These are phyloP conservation scores for Hormaphis cornu DNA, from an alignment of 1,140 invertebrate species.

Conservation along the genomic window DNA sequence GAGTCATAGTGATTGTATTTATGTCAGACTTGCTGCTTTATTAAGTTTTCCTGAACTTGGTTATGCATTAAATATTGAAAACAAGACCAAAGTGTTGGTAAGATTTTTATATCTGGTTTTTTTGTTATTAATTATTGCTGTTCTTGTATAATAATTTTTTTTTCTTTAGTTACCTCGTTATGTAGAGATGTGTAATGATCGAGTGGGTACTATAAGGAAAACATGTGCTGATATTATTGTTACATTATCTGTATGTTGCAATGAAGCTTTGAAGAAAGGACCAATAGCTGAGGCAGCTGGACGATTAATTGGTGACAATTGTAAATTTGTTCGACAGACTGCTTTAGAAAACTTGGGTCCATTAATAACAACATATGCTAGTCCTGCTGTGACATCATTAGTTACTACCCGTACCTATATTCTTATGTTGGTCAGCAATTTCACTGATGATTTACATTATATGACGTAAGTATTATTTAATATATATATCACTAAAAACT, in stretches of 20 bases:
- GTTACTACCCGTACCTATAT: conserved; percentile 21
- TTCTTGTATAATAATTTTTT: background rate
- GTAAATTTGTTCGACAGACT: conserved; percentile 13
- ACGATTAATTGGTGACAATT: conserved; percentile 12
- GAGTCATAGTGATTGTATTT: conserved; percentile 25
- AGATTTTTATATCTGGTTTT: background rate
- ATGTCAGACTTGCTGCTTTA: conserved; percentile 22
- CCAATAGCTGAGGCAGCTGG: conserved; percentile 11
- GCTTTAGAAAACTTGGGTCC: conserved; percentile 27
- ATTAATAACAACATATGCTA: conserved; percentile 19
- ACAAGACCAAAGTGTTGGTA: conserved; percentile 11
- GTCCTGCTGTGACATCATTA: conserved; percentile 15
- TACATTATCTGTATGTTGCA: conserved; percentile 17
- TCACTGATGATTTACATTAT: conserved; percentile 29
- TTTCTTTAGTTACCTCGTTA: conserved; percentile 19
- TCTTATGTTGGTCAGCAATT: conserved; percentile 26
- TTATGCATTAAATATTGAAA: background rate
- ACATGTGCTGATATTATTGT: conserved; percentile 23
- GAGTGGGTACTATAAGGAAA: conserved; percentile 19
- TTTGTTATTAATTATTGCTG: background rate
- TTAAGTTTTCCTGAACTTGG: conserved; percentile 29
- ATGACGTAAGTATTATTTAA: conserved; percentile 7
- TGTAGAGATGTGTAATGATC: conserved; percentile 27
- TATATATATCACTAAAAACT: no score
- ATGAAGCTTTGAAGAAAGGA: background rate